Conservation (phyloP, 1,140 invertebrate genomes). For the Zelostemma sp. region DNA sequence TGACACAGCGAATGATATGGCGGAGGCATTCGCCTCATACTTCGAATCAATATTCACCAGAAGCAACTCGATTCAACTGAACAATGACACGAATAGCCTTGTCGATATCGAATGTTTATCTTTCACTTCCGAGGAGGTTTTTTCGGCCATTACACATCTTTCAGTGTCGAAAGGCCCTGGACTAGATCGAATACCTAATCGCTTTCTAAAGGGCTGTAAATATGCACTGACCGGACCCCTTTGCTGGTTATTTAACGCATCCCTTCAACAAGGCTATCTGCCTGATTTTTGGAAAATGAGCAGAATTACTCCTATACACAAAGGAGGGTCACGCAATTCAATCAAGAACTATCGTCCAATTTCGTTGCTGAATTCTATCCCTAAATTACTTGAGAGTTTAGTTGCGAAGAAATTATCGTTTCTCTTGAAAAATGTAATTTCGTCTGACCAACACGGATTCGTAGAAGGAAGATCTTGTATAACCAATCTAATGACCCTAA, state of each 20-base stretch:
- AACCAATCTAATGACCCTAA: constrained; percentile 9
- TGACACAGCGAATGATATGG: too few species aligned
- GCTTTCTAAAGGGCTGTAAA: constrained; percentile 24
- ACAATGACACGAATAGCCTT: too few species aligned
- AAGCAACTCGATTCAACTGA: too few species aligned
- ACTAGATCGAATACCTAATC: constrained; percentile 33
- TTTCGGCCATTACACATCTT: background rate
- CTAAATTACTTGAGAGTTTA: constrained; percentile 26
- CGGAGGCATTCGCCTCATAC: too few species aligned
- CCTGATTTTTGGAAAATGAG: constrained; percentile 37
- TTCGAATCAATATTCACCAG: too few species aligned
- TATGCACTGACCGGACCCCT: constrained; percentile 23
- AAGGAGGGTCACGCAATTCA: constrained; percentile 26
- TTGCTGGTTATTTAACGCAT: constrained; percentile 31
- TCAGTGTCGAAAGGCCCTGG: constrained; percentile 18
- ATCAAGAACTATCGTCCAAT: constrained; percentile 47
- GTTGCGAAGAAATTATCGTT: constrained; percentile 1
- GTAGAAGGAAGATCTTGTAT: constrained; percentile 7
- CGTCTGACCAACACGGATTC: constrained; percentile 24
- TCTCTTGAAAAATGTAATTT: constrained; percentile 2
- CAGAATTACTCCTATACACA: constrained; percentile 40
- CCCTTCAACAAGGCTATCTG: constrained; percentile 20
- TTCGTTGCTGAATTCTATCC: constrained; percentile 21
- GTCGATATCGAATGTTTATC: background rate
- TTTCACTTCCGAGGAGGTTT: background rate